Base-by-base conservation (phyloP, 2,797 vertebrate genomes). In the Labroides dimidiatus region DNA sequence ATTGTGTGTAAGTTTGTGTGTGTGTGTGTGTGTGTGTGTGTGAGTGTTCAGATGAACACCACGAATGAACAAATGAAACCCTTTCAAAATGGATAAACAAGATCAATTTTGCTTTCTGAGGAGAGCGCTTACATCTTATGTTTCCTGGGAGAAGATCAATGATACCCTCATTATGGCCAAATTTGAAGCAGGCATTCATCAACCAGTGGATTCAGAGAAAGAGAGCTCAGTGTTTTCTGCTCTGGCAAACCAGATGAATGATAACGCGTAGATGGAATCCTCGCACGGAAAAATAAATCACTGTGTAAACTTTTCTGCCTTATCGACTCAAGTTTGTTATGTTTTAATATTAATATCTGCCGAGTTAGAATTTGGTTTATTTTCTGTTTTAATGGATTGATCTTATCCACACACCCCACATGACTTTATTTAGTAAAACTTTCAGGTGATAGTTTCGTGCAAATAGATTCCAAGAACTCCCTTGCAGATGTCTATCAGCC, bases 221-320 rank as follows among this genome's bases (percentile, higher is more conserved):
- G 30, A 58, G 42, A 69, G 44, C 23, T 44, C 36, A 27, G 42
- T 23, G 33, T 70, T 80, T 77, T 62, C 65, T 75, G 71, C 78
- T 78, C 78, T 71, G 75, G 85, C 39, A 52, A 62, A 71, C 43
- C 19, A 43, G 23, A 76, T 73, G 20, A 77, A 54, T 44, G 36
- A 56, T 58, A 70, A 71, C 50, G 47, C 3, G 19, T 30, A 4
- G 42, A 57, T n/a, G 48, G 13, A 55, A 43, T 54, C n/a, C 49
- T 62, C 62, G 36, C 44, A 59, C 6, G 19, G 30, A 72, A 48
- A 44, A 67, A 64, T 37, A 55, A 53, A 71, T 58, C 12, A 17
- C 15, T 3, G 30, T 45, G 39, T 23, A 21, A 75, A 63, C 53
- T 2, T 48, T 36, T 19, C 55, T 62, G 42, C 11, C 16, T 50